Conservation (phyloP, 2,113 vertebrate genomes). For the Ameiurus melas region DNA sequence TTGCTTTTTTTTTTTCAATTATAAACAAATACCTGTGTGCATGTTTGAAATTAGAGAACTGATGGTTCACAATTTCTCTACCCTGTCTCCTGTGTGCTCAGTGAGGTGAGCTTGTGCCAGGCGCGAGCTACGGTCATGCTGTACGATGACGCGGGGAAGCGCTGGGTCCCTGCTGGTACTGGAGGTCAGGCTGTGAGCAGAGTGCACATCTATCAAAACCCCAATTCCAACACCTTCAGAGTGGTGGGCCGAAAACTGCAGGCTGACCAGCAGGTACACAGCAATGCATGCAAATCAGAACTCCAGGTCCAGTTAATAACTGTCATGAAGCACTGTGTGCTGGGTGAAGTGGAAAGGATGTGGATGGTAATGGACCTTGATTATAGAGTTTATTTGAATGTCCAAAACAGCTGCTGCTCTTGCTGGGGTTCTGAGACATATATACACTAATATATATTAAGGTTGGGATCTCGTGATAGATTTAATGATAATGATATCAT, state of each 20-base stretch:
- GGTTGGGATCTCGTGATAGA: neutral
- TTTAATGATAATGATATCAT: neutral
- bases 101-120: constrained; percentile 80
- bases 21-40: neutral
- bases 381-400: neutral
- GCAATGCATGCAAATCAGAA: neutral
- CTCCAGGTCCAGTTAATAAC: neutral
- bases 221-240: constrained; percentile 74
- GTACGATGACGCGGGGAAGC: constrained; percentile 80
- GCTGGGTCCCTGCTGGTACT: constrained; percentile 78
- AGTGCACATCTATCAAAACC: constrained; percentile 82
- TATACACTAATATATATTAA: no score
- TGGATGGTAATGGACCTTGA: neutral
- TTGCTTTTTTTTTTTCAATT: no score
- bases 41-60: neutral
- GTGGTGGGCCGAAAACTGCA: constrained; percentile 84
- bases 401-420: neutral
- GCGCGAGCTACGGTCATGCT: constrained; percentile 84
- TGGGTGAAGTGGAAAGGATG: neutral
- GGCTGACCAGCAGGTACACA: constrained; percentile 81
- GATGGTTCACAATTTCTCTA: neutral
- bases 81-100: constrained; percentile 48
- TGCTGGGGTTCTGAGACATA: neutral
- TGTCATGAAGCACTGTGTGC: neutral
- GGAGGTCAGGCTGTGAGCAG: constrained; percentile 74